Conservation (phyloP, 2,113 vertebrate genomes). For the Abramis brama region DNA sequence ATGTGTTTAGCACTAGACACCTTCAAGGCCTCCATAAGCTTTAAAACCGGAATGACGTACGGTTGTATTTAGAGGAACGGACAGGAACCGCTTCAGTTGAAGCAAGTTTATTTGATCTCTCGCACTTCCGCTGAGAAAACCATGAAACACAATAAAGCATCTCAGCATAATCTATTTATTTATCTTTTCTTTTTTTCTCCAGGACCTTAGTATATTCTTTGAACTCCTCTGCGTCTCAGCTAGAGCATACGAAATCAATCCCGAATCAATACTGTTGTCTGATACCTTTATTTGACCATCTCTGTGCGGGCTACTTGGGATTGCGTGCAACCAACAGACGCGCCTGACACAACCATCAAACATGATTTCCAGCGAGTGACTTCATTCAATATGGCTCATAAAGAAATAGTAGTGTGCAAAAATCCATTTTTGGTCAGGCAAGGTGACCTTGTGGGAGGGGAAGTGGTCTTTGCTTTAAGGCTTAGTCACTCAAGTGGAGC, state of each 20-base stretch:
- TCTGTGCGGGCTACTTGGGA: slow-evolving; percentile 17
- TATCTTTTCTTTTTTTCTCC: slow-evolving; percentile 4
- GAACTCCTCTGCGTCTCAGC: slow-evolving; percentile 28
- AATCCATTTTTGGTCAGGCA: slow-evolving; percentile 50
- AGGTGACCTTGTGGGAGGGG: slow-evolving; percentile 63
- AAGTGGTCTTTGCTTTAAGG: slow-evolving; percentile 59
- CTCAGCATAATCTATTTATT: slow-evolving; percentile 43
- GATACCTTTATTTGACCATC: slow-evolving; percentile 49
- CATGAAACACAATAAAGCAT: slow-evolving; percentile 36
- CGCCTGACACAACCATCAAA: slow-evolving; percentile 41
- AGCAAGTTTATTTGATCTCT: slow-evolving; percentile 38
- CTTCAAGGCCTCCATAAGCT: slow-evolving; percentile 21
- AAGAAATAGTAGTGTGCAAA: slow-evolving; percentile 56
- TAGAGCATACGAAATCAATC: slow-evolving; percentile 12
- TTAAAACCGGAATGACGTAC: slow-evolving; percentile 30
- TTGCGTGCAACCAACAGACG: slow-evolving; percentile 34
- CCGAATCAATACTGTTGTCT: slow-evolving; percentile 43
- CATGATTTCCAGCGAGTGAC: slow-evolving; percentile 47
- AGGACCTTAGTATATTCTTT: slow-evolving; percentile 14
- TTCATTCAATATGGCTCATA: slow-evolving; percentile 55
- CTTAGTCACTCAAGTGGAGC: slow-evolving; percentile 50
- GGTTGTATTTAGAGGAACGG: slow-evolving; percentile 13
- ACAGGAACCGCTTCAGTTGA: slow-evolving; percentile 1
- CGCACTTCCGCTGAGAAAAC: slow-evolving; percentile 22
- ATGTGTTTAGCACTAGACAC: slow-evolving; percentile 25